Percentiles rank a stretch among this genome's conserved stretches.
These are phyloP conservation scores for Phocides pigmalion DNA, from an alignment of 1,140 invertebrate genomes.

Conservation along the genomic window DNA sequence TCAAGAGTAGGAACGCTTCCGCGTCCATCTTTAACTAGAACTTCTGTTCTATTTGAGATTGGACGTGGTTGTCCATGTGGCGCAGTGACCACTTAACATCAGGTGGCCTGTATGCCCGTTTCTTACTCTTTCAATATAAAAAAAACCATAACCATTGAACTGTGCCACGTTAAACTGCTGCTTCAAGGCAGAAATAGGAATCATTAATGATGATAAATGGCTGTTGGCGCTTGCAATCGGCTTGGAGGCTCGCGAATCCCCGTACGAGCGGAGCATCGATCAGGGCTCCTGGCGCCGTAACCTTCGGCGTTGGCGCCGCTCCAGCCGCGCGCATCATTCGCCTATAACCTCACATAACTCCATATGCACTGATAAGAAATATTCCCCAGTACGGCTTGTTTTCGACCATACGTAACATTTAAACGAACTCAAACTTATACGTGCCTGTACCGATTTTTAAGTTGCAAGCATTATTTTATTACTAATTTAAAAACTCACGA, in stretches of 20 bases:
- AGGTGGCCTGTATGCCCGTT: too few relatives aligned
- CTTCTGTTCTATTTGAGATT: too few relatives aligned
- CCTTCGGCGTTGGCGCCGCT: background rate
- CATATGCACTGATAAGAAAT: background rate
- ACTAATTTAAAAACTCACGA: too few relatives aligned
- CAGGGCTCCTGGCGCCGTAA: background rate
- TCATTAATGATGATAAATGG: background rate
- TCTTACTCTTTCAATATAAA: too few relatives aligned
- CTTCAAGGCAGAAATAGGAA: too few relatives aligned
- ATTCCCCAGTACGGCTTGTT: background rate
- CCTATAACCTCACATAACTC: slow-evolving; percentile 2
- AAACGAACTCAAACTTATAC: background rate
- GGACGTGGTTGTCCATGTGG: too few relatives aligned
- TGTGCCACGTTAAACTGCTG: too few relatives aligned
- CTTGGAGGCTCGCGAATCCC: background rate
- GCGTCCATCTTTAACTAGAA: too few relatives aligned
- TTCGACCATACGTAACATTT: background rate
- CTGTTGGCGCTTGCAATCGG: background rate
- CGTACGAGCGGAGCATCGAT: slow-evolving; percentile 6
- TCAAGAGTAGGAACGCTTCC: too few relatives aligned
- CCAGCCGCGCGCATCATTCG: background rate
- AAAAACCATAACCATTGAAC: too few relatives aligned
- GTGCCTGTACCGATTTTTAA: too few relatives aligned
- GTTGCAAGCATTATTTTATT: background rate
- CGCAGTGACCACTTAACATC: too few relatives aligned